These are phyloP conservation scores for Pocillopora verrucosa DNA, from an alignment of 64 coral and sea anemone species.

Conservation along the genomic window DNA sequence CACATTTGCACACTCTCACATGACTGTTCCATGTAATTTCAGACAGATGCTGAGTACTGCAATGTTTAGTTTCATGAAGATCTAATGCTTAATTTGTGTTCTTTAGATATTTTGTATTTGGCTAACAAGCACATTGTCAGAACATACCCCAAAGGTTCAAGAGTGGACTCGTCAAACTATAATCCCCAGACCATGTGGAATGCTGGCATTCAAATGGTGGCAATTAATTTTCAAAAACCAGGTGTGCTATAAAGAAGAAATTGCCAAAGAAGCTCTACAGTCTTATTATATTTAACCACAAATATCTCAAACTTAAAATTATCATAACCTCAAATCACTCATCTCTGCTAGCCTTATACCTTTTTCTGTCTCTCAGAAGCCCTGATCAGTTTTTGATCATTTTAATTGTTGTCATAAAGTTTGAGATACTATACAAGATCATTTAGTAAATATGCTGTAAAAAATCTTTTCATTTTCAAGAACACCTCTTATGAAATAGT, in stretches of 20 bases:
- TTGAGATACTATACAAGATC: no score
- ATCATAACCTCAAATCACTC: no score
- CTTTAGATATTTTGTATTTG: conserved; percentile 59
- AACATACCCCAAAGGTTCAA: conserved; percentile 82
- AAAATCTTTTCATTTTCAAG: no score
- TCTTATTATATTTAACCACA: background rate
- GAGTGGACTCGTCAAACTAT: conserved; percentile 93
- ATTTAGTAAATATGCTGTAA: no score
- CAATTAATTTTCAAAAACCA: conserved; percentile 91
- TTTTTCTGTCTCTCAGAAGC: no score
- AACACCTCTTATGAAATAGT: no score
- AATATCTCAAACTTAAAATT: no score
- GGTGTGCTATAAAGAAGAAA: conserved; percentile 16
- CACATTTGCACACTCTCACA: no score
- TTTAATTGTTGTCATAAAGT: no score
- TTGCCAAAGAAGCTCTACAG: background rate
- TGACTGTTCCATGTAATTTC: background rate
- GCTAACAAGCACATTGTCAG: conserved; percentile 75
- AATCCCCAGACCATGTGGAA: conserved; percentile 88
- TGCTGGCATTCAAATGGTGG: conserved; percentile 86
- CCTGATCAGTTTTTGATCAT: no score
- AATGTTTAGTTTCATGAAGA: background rate
- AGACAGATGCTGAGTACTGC: background rate
- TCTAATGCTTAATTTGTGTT: background rate
- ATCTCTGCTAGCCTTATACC: no score